Evolutionary conservation across 2,888 invertebrate species (phyloP).

Genomic region (Lomographa bimaculata): DNA sequence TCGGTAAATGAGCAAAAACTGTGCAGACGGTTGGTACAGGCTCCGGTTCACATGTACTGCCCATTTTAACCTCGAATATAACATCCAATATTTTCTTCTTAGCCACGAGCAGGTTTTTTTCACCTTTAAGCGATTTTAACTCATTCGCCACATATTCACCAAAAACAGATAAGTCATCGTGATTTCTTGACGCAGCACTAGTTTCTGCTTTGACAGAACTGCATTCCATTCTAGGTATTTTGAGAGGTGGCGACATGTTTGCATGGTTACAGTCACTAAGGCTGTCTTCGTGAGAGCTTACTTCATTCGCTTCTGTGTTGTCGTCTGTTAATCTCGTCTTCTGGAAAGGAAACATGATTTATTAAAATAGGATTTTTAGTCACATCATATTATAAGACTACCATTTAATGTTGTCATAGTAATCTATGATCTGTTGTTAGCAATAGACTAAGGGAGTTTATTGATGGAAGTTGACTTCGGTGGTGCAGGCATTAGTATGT

Average conservation of each 20-base stretch:
- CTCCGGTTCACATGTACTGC: conserved; percentile 69
- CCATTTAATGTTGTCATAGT: too few species aligned
- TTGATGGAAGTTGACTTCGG: too few species aligned
- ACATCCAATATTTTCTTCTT: conserved; percentile 85
- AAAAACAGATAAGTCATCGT: conserved; percentile 83
- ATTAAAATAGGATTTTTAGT: too few species aligned
- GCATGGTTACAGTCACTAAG: conserved; percentile 51
- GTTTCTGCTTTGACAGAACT: conserved; percentile 51
- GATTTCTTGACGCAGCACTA: conserved; percentile 40
- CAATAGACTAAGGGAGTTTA: too few species aligned
- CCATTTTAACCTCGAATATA: conserved; percentile 85
- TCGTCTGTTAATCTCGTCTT: too few species aligned
- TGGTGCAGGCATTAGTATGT: too few species aligned
- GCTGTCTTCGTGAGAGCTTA: conserved; percentile 47
- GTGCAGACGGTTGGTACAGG: conserved; percentile 53
- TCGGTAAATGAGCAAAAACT: conserved; percentile 51
- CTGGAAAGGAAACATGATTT: too few species aligned
- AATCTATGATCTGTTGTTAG: too few species aligned
- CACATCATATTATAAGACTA: too few species aligned
- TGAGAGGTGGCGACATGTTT: conserved; percentile 55
- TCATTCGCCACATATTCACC: conserved; percentile 85
- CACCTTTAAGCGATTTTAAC: conserved; percentile 79
- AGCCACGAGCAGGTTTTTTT: conserved; percentile 80
- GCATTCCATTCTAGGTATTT: conserved; percentile 53
- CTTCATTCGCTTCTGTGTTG: conserved; percentile 43